phyloP scores from a whole-genome alignment of 1,140 invertebrate genomes.

The Saxidomus purpurata region DNA sequence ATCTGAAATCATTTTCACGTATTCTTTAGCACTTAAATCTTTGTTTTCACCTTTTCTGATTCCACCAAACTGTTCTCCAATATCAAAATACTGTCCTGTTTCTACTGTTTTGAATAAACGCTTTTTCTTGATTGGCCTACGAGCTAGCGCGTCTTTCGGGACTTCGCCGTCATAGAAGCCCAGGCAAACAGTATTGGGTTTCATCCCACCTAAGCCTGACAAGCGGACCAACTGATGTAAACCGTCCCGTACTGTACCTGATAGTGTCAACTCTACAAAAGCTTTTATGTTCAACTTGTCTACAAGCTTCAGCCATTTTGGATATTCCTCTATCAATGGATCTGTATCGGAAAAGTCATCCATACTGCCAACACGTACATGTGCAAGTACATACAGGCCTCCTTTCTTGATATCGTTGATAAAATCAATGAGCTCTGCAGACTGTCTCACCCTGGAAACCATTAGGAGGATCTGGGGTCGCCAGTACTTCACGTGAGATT shows the following conservation, averaged over 20 bases:
- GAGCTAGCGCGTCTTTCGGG: conserved; percentile 78
- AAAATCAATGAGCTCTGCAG: conserved; percentile 97
- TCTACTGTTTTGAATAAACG: conserved; percentile 73
- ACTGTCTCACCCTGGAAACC: conserved; percentile 96
- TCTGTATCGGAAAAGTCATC: conserved; percentile 75
- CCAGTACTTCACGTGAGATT: conserved; percentile 99
- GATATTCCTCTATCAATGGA: conserved; percentile 89
- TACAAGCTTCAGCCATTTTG: conserved; percentile 95
- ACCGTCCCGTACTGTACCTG: conserved; percentile 94
- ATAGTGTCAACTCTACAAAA: conserved; percentile 97
- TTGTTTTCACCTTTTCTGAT: conserved; percentile 83
- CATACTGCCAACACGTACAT: conserved; percentile 91
- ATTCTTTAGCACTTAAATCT: conserved; percentile 89
- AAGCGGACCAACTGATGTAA: conserved; percentile 96
- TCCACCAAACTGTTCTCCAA: conserved; percentile 72
- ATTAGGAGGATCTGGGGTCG: conserved; percentile 98
- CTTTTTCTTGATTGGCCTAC: conserved; percentile 61
- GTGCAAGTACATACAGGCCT: conserved; percentile 97
- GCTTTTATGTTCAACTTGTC: conserved; percentile 98
- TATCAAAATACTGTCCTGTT: conserved; percentile 52
- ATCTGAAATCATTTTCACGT: conserved; percentile 95
- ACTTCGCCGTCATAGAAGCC: conserved; percentile 91
- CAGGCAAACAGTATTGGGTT: conserved; percentile 96
- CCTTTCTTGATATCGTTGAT: conserved; percentile 99
- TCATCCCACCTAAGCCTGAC: conserved; percentile 99